Base-by-base conservation (phyloP, 2,797 vertebrate species). In the Gila robusta region DNA sequence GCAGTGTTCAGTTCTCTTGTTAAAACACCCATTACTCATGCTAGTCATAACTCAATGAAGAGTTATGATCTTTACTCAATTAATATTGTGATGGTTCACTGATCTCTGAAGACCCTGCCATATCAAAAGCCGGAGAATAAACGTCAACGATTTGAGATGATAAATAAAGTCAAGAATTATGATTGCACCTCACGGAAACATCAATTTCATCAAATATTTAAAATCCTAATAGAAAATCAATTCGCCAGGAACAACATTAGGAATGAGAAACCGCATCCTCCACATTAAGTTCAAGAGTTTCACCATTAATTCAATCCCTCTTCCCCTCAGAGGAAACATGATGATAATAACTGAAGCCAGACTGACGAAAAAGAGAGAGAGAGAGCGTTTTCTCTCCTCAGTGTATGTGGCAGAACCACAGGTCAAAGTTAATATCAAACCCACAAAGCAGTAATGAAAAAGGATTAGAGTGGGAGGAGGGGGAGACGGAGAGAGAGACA, bases 271-370 rank as follows among this genome's bases (percentile, higher is more conserved):
- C 69, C 35, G 9, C 64, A 37, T 47, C 54, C 32, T 69, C 81
- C 21, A 52, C 37, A 77, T 81, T 54, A 82, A 82, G 64, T 82
- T 88, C 81, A 86, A 74, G 82, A 84, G 78, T 85, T 84, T 89
- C 81, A 19, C 81, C 47, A 39, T 79, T 83, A 89, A 89, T 88
- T 82, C 86, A 80, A 76, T 39, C 10, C 3, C 49, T 73, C 32
- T 41, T 88, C 23, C 44, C 77, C 71, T 69, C 72, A 62, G 77
- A 85, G n/a, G 78, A 81, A 67, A 28, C 59, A 71, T 12, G 66
- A 91, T 88, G 79, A 89, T 28, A 87, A 80, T 85, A 81, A 88
- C 26, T 79, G 86, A 79, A 82, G 9, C 70, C n/a, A 86, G 78
- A 59, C 49, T 21, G 32, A 52, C 32, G 39, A 19, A 79, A 62